Evolutionary conservation across 2,797 vertebrate species (phyloP).

Genomic region (Gallinago nigripennis): DNA sequence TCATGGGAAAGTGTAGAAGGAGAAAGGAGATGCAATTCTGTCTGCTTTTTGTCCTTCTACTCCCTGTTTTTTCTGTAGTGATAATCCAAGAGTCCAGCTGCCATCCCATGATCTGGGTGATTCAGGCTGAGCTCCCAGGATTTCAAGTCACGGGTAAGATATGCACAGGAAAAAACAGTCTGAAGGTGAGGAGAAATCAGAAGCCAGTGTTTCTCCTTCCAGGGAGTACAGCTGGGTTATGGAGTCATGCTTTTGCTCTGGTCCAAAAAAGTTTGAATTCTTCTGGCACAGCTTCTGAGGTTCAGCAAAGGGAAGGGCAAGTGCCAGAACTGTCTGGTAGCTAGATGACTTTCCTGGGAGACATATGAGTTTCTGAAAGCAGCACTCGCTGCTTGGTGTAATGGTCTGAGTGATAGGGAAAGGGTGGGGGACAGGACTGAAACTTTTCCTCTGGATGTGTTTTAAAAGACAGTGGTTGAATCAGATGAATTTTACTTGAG

Average conservation of each 20-base stretch:
- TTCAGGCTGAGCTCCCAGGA: background rate
- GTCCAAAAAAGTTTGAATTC: background rate
- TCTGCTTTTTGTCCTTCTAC: background rate
- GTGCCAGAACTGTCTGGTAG: background rate
- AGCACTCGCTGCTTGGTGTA: background rate
- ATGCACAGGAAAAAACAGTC: background rate
- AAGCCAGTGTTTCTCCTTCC: background rate
- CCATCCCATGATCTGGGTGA: background rate
- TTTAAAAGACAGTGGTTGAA: background rate
- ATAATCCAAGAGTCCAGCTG: background rate
- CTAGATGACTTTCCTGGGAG: conserved; percentile 2
- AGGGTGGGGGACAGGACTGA: background rate
- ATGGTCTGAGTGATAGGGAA: background rate
- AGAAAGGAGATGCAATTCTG: background rate
- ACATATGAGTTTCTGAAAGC: background rate
- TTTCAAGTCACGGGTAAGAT: background rate
- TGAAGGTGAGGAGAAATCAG: background rate
- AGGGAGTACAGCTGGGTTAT: background rate
- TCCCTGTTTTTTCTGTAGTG: background rate
- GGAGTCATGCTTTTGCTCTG: background rate
- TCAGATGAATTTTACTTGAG: background rate
- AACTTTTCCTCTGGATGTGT: background rate
- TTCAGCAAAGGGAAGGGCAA: background rate
- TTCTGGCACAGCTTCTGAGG: conserved; percentile 19
- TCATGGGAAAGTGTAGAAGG: background rate